Percentiles rank a stretch among this genome's conserved stretches.
These are phyloP conservation scores for Champsocephalus esox DNA, from an alignment of 2,797 vertebrate genomes.

Conservation along the genomic window DNA sequence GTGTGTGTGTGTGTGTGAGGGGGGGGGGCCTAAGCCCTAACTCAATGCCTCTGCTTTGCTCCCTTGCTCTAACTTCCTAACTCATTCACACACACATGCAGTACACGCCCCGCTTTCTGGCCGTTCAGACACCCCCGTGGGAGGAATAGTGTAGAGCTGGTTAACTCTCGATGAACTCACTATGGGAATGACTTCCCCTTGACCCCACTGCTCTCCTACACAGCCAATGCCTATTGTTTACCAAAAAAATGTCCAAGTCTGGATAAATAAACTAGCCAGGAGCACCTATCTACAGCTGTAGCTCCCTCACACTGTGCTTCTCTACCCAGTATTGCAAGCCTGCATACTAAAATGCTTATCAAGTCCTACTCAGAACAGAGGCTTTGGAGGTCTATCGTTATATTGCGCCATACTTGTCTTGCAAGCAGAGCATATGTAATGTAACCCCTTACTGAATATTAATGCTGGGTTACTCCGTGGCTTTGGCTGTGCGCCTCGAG, in stretches of 20 bases:
- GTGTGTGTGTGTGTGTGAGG: too few species aligned
- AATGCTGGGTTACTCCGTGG: constrained; percentile 67
- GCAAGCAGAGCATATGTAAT: constrained; percentile 69
- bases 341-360: constrained; percentile 54
- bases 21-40: constrained; percentile 1
- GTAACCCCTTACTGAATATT: constrained; percentile 71
- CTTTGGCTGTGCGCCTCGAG: constrained; percentile 48
- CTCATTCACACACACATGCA: constrained; percentile 37
- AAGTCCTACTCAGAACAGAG: constrained; percentile 46
- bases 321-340: constrained; percentile 18
- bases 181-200: constrained; percentile 64
- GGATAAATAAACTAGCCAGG: constrained; percentile 51
- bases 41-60: background rate
- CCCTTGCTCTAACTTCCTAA: constrained; percentile 4
- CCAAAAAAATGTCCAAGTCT: background rate
- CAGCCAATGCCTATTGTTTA: constrained; percentile 34
- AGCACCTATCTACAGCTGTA: constrained; percentile 36
- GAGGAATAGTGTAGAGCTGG: constrained; percentile 35
- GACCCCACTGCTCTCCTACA: constrained; percentile 55
- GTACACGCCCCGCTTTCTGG: constrained; percentile 47
- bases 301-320: constrained; percentile 35
- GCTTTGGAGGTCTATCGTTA: constrained; percentile 56
- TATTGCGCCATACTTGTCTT: constrained; percentile 63
- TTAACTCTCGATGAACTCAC: constrained; percentile 77
- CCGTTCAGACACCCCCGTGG: constrained; percentile 39